These are phyloP conservation scores for Argyresthia goedartella DNA, from an alignment of 2,888 invertebrate species.

Conservation along the genomic window DNA sequence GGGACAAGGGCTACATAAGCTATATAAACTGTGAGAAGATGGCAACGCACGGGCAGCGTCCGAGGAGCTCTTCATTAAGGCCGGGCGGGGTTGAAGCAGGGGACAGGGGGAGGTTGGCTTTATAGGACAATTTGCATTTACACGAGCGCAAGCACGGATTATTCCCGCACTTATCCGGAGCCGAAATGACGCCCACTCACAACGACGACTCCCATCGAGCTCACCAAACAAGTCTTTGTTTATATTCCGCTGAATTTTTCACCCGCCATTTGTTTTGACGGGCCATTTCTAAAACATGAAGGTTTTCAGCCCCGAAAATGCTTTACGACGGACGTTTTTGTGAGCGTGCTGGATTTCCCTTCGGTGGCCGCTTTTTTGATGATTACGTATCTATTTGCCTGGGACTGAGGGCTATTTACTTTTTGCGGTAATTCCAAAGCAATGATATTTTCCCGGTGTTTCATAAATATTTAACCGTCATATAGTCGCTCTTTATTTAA, in stretches of 20 bases:
- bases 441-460: neutral
- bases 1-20: neutral
- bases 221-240: conserved; percentile 61
- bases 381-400: conserved; percentile 19
- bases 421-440: neutral
- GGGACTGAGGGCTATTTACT: neutral
- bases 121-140: conserved; percentile 71
- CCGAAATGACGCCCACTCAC: conserved; percentile 50
- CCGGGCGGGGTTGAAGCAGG: conserved; percentile 20
- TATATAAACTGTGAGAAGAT: conserved; percentile 23
- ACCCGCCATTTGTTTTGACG: conserved; percentile 59
- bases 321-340: conserved; percentile 30
- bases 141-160: conserved; percentile 67
- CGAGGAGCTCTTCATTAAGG: conserved; percentile 64
- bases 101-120: conserved; percentile 43
- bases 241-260: conserved; percentile 60
- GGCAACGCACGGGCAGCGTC: conserved; percentile 30
- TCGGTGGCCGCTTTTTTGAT: conserved; percentile 23
- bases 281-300: conserved; percentile 45
- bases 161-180: conserved; percentile 64
- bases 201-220: conserved; percentile 28
- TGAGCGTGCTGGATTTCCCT: conserved; percentile 32
- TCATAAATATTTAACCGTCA: too few species aligned
- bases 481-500: too few species aligned
- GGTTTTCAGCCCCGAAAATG: conserved; percentile 36